Base-by-base conservation (phyloP, 2,797 vertebrate species). In the Lacerta viridis region DNA sequence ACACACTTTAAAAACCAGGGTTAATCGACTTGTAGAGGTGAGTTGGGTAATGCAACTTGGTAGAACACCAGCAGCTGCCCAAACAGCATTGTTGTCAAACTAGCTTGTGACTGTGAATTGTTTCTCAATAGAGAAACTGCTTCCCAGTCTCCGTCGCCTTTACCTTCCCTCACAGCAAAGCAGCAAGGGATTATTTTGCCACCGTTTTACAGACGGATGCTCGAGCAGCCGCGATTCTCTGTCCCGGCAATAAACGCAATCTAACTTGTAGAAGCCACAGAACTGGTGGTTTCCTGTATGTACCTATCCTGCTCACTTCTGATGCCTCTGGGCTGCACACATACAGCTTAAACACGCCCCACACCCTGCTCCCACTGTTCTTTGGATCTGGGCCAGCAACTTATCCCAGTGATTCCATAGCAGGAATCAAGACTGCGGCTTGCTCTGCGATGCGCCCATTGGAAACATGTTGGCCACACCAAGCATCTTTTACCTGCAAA, bases 1-100 rank as follows among this genome's bases (percentile, higher is more conserved):
- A 69, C 64, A 76, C 61, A 89, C 69, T 89, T 89, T 68, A 46
- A 86, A 89, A 86, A 89, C 29, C 88, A 86, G 77, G 86, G 71
- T 82, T 59, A 75, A 81, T 81, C 15, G 80, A 27, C 82, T 39
- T 86, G 83, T 85, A 89, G 79, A 66, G 55, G 69, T 13, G 78
- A 50, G 27, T 11, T 66, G 59, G 79, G n/a, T 29, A 68, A 76
- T 10, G 15, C 69, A n/a, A 25, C 72, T 85, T 43, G 23, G 55
- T 25, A 27, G 71, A 81, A 69, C 43, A 74, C 50, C 43, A 76
- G n/a, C 23, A 29, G 74, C 66, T 81, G 18, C 77, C 46, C 79
- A 43, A 36, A 83, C 5, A 76, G 33, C 18, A 61, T 66, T 55
- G 36, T 64, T 59, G 33, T n/a, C 75, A 39, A 64, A 55, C 5